A percentile compares a stretch with the other conserved stretches of the same genome.
phyloP scores from a whole-genome alignment of 2,113 vertebrate genomes.

The Oostethus manadensis region DNA sequence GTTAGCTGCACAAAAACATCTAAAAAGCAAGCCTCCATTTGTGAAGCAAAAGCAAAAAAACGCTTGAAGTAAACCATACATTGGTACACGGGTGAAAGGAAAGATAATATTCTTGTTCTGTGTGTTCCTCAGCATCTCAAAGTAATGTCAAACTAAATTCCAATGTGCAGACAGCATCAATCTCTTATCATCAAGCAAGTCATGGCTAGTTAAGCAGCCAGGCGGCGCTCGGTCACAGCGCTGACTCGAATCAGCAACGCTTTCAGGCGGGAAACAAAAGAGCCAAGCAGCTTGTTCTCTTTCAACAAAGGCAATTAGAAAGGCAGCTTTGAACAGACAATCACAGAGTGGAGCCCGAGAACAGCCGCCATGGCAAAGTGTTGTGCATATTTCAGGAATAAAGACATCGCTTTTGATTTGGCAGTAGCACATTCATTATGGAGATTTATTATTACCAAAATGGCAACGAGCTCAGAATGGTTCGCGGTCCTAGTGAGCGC shows the following conservation, averaged over 20 bases:
- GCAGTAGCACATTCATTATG: not conserved
- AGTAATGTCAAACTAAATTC: not conserved
- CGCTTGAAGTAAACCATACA: too few relatives aligned
- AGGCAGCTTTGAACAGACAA: constrained; percentile 11
- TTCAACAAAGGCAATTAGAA: constrained; percentile 31
- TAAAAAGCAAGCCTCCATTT: too few relatives aligned
- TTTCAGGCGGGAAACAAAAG: constrained; percentile 14
- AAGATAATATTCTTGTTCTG: too few relatives aligned
- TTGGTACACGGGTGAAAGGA: too few relatives aligned
- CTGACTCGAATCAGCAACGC: constrained; percentile 13
- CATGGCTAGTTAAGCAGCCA: constrained; percentile 5
- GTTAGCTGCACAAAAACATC: too few relatives aligned
- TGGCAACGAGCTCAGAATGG: too few relatives aligned
- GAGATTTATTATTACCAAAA: too few relatives aligned
- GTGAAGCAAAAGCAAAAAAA: too few relatives aligned
- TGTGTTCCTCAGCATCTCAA: too few relatives aligned
- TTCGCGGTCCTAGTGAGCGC: too few relatives aligned
- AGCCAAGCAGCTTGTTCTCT: constrained; percentile 19
- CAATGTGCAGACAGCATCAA: not conserved
- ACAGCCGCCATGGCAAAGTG: constrained; percentile 2
- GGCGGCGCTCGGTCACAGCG: too few relatives aligned
- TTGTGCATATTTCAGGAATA: not conserved
- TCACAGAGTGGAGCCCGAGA: constrained; percentile 17
- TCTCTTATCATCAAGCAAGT: not conserved
- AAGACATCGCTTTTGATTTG: constrained; percentile 13